Evolutionary conservation across 2,113 vertebrate species (phyloP).

Genomic region (Saiga tatarica): DNA sequence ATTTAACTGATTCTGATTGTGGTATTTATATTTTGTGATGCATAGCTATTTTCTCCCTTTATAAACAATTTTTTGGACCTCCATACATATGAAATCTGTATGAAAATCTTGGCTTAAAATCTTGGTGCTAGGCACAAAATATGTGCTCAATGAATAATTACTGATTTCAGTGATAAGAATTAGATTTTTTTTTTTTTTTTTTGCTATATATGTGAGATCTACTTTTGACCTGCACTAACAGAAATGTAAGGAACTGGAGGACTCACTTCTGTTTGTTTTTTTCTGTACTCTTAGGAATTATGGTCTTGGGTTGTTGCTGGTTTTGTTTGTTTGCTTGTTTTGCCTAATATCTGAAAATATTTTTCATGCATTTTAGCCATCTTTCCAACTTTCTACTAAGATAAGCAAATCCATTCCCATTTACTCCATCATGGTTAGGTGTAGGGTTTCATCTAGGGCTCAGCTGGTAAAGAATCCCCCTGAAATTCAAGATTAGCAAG

Average conservation of each 20-base stretch:
- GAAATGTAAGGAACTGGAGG: background rate
- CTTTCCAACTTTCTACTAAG: background rate
- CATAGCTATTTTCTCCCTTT: background rate
- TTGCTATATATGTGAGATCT: background rate
- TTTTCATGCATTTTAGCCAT: background rate
- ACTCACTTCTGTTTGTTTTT: background rate
- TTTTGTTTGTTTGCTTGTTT: background rate
- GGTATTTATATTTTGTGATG: background rate
- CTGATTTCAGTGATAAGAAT: background rate
- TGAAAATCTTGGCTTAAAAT: background rate
- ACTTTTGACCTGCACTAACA: background rate
- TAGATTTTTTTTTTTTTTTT: background rate
- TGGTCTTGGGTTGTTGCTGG: too few species aligned
- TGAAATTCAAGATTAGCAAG: background rate
- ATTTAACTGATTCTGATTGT: background rate
- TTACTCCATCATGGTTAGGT: too few species aligned
- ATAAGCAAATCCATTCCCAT: background rate
- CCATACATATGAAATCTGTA: background rate
- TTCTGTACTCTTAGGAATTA: background rate
- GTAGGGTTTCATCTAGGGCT: background rate
- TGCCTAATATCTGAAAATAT: background rate
- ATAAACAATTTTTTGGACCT: background rate
- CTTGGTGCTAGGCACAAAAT: background rate
- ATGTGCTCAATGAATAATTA: background rate
- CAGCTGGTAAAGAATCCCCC: background rate